Percentiles rank a stretch among this genome's conserved stretches.
Conservation (phyloP, 1,140 invertebrate genomes). For the Drosophila parvula region DNA sequence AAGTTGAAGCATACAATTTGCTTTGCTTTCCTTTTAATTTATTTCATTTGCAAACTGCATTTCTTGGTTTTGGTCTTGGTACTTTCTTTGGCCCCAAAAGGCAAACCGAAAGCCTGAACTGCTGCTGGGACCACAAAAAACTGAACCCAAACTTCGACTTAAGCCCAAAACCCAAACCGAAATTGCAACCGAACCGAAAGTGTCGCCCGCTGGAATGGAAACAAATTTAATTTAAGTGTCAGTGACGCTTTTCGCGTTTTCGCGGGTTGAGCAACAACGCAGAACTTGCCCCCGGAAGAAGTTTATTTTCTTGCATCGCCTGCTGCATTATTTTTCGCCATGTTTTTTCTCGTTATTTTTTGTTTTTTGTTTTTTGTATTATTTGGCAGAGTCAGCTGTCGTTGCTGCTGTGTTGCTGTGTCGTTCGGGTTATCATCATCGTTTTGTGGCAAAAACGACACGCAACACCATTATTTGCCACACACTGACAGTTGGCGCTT, state of each 20-base stretch:
- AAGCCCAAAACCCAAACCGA: slow-evolving; percentile 8
- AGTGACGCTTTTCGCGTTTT: slow-evolving; percentile 67
- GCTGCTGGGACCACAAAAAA: neutral
- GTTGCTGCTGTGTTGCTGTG: slow-evolving; percentile 32
- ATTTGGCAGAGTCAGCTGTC: slow-evolving; percentile 41
- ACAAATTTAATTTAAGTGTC: slow-evolving; percentile 80
- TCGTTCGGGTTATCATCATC: slow-evolving; percentile 58
- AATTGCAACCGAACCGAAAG: slow-evolving; percentile 51
- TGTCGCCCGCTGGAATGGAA: slow-evolving; percentile 70
- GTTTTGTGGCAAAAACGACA: slow-evolving; percentile 70
- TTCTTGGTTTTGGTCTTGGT: slow-evolving; percentile 6
- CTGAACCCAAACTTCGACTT: slow-evolving; percentile 1
- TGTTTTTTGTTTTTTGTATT: slow-evolving; percentile 5
- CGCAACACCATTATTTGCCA: slow-evolving; percentile 80
- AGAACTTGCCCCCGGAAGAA: slow-evolving; percentile 32
- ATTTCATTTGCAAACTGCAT: slow-evolving; percentile 55
- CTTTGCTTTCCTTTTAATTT: slow-evolving; percentile 76
- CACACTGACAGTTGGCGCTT: slow-evolving; percentile 72
- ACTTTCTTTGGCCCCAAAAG: slow-evolving; percentile 49
- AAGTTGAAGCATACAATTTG: slow-evolving; percentile 63
- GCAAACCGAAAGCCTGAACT: neutral
- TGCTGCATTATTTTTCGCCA: slow-evolving; percentile 28
- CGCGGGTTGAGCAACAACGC: neutral
- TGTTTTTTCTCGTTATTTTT: neutral
- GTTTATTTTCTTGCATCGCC: slow-evolving; percentile 43